phyloP scores from a whole-genome alignment of 2,888 invertebrate species.

The Urechis unicinctus region DNA sequence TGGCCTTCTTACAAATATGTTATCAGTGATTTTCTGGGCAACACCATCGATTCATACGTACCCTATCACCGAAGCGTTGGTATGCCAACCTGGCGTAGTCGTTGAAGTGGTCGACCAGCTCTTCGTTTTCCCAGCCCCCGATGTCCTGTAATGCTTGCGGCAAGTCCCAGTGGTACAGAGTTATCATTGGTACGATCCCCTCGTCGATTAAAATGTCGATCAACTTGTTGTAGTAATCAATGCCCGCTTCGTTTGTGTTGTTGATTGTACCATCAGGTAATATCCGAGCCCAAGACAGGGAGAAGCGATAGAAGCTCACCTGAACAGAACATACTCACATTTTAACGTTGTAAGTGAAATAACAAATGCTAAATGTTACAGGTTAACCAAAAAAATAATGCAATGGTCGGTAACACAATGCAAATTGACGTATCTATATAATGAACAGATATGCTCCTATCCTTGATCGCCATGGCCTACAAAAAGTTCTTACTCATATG shows the following conservation, averaged over 20 bases:
- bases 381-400: too few relatives aligned
- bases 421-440: too few relatives aligned
- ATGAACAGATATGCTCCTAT: too few relatives aligned
- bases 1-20: too few relatives aligned
- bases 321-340: too few relatives aligned
- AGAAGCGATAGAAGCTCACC: constrained; percentile 49
- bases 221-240: constrained; percentile 19
- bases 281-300: constrained; percentile 67
- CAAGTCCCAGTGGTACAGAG: too few relatives aligned
- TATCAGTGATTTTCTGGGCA: not conserved
- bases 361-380: too few relatives aligned
- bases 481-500: too few relatives aligned
- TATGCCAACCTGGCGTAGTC: constrained; percentile 49
- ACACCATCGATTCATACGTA: constrained; percentile 13
- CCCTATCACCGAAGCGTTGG: constrained; percentile 45
- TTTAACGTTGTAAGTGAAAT: too few relatives aligned
- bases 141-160: constrained; percentile 47
- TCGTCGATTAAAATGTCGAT: constrained; percentile 13
- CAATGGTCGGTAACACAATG: too few relatives aligned
- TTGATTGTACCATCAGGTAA: constrained; percentile 59
- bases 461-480: too few relatives aligned
- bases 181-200: constrained; percentile 58
- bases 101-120: constrained; percentile 38
- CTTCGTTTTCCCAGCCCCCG: constrained; percentile 48
- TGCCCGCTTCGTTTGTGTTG: constrained; percentile 12